These are phyloP conservation scores for Drosophila differens DNA, from an alignment of 2,888 invertebrate species.

Conservation along the genomic window DNA sequence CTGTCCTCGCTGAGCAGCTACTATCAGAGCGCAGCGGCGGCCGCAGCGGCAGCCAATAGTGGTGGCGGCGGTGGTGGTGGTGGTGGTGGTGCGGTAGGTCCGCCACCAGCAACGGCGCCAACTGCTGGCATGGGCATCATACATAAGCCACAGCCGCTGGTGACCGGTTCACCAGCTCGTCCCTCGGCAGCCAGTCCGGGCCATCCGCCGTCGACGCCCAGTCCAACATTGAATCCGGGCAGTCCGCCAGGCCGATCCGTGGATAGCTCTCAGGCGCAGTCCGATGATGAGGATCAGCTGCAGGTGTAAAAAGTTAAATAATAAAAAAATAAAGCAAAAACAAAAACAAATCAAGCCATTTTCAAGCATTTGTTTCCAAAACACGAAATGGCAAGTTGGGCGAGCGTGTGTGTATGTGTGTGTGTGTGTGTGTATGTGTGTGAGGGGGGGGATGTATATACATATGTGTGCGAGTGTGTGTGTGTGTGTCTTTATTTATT, in stretches of 20 bases:
- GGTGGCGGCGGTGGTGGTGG: constrained; percentile 9
- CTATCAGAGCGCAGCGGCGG: constrained; percentile 85
- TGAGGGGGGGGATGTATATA: constrained; percentile 7
- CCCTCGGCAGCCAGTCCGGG: constrained; percentile 41
- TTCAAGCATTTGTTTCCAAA: constrained; percentile 37
- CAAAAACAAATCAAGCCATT: constrained; percentile 2
- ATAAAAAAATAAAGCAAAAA: background rate
- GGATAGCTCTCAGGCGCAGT: constrained; percentile 84
- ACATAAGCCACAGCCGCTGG: constrained; percentile 51
- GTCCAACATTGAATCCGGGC: constrained; percentile 85
- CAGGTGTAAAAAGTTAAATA: constrained; percentile 82
- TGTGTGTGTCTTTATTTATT: constrained; percentile 52
- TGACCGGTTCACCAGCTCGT: constrained; percentile 42
- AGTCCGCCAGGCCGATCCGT: constrained; percentile 85
- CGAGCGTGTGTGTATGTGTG: constrained; percentile 17
- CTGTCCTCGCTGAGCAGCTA: constrained; percentile 87
- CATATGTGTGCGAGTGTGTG: constrained; percentile 5
- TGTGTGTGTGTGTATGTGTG: constrained; percentile 13
- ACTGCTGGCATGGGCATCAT: constrained; percentile 35
- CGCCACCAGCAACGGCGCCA: constrained; percentile 11
- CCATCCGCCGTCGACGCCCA: constrained; percentile 81
- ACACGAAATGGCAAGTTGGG: constrained; percentile 18
- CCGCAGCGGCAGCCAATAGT: constrained; percentile 53
- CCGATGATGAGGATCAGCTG: constrained; percentile 85
- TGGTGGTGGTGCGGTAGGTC: constrained; percentile 16